phyloP scores from a whole-genome alignment of 2,888 invertebrate species.

The Drosophila prostipennis region DNA sequence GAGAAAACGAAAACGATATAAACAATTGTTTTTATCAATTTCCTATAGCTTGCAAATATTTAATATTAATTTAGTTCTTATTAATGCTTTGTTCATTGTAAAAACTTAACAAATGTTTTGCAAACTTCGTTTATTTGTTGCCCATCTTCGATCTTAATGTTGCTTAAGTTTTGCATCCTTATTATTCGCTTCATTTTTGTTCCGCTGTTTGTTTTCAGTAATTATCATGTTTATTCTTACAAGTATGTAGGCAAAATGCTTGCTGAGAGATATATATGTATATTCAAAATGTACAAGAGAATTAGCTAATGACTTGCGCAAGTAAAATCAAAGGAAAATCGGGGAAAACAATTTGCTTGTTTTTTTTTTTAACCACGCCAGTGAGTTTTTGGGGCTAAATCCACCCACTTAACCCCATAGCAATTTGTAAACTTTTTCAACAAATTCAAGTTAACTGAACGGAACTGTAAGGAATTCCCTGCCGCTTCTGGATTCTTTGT shows the following conservation, averaged over 20 bases:
- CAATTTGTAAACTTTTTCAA: slow-evolving; percentile 26
- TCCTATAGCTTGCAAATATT: slow-evolving; percentile 46
- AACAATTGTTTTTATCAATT: slow-evolving; percentile 46
- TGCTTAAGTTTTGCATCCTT: slow-evolving; percentile 33
- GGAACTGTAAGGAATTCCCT: slow-evolving; percentile 7
- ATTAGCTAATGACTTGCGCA: slow-evolving; percentile 54
- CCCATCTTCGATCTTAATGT: slow-evolving; percentile 32
- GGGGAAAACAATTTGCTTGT: slow-evolving; percentile 16
- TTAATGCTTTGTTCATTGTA: slow-evolving; percentile 68
- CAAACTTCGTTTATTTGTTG: slow-evolving; percentile 66
- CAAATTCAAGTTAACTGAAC: slow-evolving; percentile 24
- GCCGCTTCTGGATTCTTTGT: slow-evolving; percentile 21
- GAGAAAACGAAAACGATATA: slow-evolving; percentile 42
- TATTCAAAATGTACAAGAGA: slow-evolving; percentile 69
- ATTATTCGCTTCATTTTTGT: slow-evolving; percentile 29
- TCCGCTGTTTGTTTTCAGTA: slow-evolving; percentile 19
- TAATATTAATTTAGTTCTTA: slow-evolving; percentile 54
- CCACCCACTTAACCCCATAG: slow-evolving; percentile 20
- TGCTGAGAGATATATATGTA: slow-evolving; percentile 55
- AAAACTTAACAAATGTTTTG: slow-evolving; percentile 77
- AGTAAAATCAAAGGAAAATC: slow-evolving; percentile 39
- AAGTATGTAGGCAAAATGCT: slow-evolving; percentile 55
- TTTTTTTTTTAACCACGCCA: slow-evolving; percentile 14
- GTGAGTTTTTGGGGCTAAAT: background rate
- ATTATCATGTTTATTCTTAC: slow-evolving; percentile 38